These are phyloP conservation scores for Anoncus sp. DNA, from an alignment of 2,888 invertebrate genomes.

Conservation along the genomic window DNA sequence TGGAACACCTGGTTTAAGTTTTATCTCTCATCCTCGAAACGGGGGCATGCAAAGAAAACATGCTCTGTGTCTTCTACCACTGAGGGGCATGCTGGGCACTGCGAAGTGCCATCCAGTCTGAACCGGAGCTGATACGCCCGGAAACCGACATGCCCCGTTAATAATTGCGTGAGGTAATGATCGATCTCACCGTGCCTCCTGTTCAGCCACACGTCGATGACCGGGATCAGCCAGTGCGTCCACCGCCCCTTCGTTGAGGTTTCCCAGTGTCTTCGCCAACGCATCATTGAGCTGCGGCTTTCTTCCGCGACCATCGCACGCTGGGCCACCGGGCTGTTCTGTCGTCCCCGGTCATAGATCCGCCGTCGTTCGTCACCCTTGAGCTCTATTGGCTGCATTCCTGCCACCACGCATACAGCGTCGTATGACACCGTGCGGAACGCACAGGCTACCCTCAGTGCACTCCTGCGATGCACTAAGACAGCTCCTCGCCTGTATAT, in stretches of 20 bases:
- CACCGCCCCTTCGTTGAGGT: slow-evolving; percentile 55
- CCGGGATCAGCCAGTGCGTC: slow-evolving; percentile 46
- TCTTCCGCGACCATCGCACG: slow-evolving; percentile 8
- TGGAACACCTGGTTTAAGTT: too few species aligned
- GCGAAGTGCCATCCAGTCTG: slow-evolving; percentile 30
- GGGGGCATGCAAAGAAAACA: slow-evolving; percentile 57
- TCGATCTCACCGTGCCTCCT: slow-evolving; percentile 17
- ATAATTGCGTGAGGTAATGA: slow-evolving; percentile 5
- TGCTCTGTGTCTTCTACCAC: slow-evolving; percentile 55
- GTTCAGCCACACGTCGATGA: not conserved
- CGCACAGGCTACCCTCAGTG: slow-evolving; percentile 39
- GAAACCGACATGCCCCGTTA: slow-evolving; percentile 20
- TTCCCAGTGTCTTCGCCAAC: slow-evolving; percentile 53
- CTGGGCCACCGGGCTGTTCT: too few species aligned
- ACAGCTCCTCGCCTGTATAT: slow-evolving; percentile 18
- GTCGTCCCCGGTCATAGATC: not conserved
- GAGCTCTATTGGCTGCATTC: slow-evolving; percentile 39
- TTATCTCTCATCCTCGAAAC: slow-evolving; percentile 48
- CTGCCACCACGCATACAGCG: slow-evolving; percentile 54
- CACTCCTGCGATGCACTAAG: slow-evolving; percentile 24
- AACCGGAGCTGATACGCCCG: slow-evolving; percentile 25
- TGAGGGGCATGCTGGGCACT: slow-evolving; percentile 48
- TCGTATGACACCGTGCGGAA: slow-evolving; percentile 58
- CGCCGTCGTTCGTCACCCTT: slow-evolving; percentile 7
- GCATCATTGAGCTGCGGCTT: slow-evolving; percentile 9